Evolutionary conservation across 2,888 invertebrate species (phyloP).

Genomic region (Sesia apiformis): DNA sequence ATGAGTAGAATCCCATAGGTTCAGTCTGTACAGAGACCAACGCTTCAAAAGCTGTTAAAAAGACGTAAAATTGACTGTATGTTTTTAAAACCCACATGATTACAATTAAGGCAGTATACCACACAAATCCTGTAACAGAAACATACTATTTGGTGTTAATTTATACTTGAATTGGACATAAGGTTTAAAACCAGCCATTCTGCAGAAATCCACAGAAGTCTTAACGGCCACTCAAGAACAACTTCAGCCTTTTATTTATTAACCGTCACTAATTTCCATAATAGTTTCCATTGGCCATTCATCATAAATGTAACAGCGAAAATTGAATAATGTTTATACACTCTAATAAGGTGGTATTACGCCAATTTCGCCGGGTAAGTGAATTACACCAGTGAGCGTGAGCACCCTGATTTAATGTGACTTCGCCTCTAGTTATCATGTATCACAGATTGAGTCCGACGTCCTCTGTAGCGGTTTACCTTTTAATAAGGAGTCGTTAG

Average conservation of each 20-base stretch:
- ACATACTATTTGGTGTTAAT: too few relatives aligned
- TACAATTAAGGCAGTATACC: too few relatives aligned
- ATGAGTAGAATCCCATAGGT: too few relatives aligned
- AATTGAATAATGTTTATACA: constrained; percentile 44
- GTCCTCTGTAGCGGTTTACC: constrained; percentile 42
- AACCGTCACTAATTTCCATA: constrained; percentile 1
- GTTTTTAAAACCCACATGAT: too few relatives aligned
- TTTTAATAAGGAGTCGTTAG: constrained; percentile 60
- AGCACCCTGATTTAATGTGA: constrained; percentile 50
- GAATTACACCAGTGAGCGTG: constrained; percentile 44
- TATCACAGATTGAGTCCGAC: constrained; percentile 50
- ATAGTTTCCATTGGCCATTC: constrained; percentile 3
- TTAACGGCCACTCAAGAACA: too few relatives aligned
- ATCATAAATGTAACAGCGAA: constrained; percentile 9
- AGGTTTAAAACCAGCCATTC: too few relatives aligned
- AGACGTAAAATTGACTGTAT: too few relatives aligned
- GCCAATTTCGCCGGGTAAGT: constrained; percentile 43
- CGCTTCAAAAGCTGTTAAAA: too few relatives aligned
- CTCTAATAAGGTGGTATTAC: constrained; percentile 45
- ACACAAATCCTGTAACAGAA: too few relatives aligned
- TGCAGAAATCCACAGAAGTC: too few relatives aligned
- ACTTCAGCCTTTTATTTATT: not conserved
- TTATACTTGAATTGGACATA: too few relatives aligned
- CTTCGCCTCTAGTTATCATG: constrained; percentile 66
- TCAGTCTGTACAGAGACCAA: too few relatives aligned